Evolutionary conservation across 2,797 vertebrate species (phyloP), one percentile per base, ranked within the genome.

Genomic region (Hydrophis major): DNA sequence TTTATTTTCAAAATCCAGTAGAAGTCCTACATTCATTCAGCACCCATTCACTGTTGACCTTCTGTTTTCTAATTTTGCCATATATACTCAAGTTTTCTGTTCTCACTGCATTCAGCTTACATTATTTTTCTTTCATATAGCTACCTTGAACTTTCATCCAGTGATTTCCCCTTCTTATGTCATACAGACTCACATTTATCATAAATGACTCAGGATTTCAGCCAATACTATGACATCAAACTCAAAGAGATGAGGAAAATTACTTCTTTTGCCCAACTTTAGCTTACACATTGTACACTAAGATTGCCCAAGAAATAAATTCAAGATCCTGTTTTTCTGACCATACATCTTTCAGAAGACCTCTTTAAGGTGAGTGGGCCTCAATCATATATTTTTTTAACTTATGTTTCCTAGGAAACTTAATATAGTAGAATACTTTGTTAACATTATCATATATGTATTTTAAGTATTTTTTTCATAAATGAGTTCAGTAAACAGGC

Each of bases 261-360:
- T 11, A 88, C 61, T 96, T 95, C 88, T 95, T 94, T 95, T 93
- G 83, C 74, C 94, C 93, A 42, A 87, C 87, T 86, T 95, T 91
- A 92, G 53, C n/a, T 93, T 88, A 83, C 56, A 93, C 88, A 61
- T 47, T 61, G 91, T 93, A 93, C 37, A 94, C 88, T 59, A 95
- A 92, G 94, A 95, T 93, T 93, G 90, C 91, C 96, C 87, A 95
- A 91, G 57, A 94, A 96, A 60, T 55, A 69, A 92, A 87, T 95
- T 92, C 87, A 92, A 95, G 89, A 42, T 60, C 20, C n/a, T 90
- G 12, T 4, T 25, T 92, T 56, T 86, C 78, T 93, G 1, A 93
- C 94, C 47, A 90, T 32, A 42, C 69, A 14, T 10, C 25, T 95
- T 95, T 94, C 93, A 95, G 86, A 93, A 95, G 93, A 92, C 93